Conservation (phyloP, 2,797 vertebrate genomes). For the Mormyrus hasselquistii region DNA sequence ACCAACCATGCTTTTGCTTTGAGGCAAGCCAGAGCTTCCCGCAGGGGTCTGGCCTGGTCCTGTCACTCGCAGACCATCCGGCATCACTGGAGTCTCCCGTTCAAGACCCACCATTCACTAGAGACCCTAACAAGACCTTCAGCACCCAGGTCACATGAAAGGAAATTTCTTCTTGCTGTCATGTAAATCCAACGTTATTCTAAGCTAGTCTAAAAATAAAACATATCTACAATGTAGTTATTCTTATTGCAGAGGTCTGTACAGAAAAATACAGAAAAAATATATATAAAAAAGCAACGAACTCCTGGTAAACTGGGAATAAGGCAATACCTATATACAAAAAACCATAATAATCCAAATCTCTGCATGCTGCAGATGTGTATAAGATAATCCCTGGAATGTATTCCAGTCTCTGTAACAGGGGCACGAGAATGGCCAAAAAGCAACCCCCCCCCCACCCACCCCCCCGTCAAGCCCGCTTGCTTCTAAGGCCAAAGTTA, state of each 20-base stretch:
- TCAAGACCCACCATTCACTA: neutral
- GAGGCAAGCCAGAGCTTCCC: neutral
- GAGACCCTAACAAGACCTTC: neutral
- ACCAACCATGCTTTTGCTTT: neutral
- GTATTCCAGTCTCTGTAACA: conserved; percentile 19
- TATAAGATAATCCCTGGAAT: conserved; percentile 25
- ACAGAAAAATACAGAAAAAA: conserved; percentile 30
- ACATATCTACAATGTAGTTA: conserved; percentile 23
- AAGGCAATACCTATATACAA: conserved; percentile 26
- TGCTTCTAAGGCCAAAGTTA: conserved; percentile 10
- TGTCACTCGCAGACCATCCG: neutral
- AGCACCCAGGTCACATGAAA: conserved; percentile 19
- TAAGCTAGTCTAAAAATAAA: conserved; percentile 26
- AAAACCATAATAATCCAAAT: conserved; percentile 12
- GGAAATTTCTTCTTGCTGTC: conserved; percentile 19
- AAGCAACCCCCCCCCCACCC: neutral
- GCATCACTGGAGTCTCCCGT: neutral
- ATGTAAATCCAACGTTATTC: conserved; percentile 20
- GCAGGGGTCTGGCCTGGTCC: neutral
- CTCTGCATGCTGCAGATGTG: conserved; percentile 26
- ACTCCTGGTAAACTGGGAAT: conserved; percentile 24
- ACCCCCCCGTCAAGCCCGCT: neutral
- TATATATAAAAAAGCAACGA: conserved; percentile 21
- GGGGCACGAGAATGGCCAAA: conserved; percentile 12
- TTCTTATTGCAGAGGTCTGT: conserved; percentile 27